Percentiles rank a stretch among this genome's conserved stretches.
These are phyloP conservation scores for Drosophila paranaensis DNA, from an alignment of 2,888 invertebrate species.

Conservation along the genomic window DNA sequence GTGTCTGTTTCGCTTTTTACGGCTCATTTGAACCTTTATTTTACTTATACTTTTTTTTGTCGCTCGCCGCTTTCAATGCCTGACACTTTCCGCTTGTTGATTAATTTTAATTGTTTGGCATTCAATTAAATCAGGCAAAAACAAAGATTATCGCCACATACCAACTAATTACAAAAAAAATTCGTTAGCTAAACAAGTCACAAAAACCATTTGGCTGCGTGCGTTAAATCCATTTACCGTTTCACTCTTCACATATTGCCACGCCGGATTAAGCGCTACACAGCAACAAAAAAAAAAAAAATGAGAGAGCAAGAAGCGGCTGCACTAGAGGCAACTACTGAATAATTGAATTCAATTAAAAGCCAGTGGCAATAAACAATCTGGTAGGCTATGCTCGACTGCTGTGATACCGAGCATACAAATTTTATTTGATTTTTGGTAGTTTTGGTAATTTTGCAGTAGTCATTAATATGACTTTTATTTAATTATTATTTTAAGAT, in stretches of 20 bases:
- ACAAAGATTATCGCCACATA: constrained; percentile 44
- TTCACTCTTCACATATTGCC: constrained; percentile 4
- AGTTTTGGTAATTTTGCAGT: no score
- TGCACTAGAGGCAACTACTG: constrained; percentile 36
- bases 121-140: constrained; percentile 44
- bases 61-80: constrained; percentile 29
- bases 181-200: constrained; percentile 32
- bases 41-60: neutral
- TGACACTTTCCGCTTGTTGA: constrained; percentile 33
- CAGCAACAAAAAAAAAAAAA: constrained; percentile 4
- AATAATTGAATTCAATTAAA: constrained; percentile 73
- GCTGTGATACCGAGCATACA: neutral
- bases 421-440: no score
- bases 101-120: constrained; percentile 48
- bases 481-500: no score
- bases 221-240: constrained; percentile 7
- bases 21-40: constrained; percentile 61
- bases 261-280: constrained; percentile 15
- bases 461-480: no score
- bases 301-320: neutral
- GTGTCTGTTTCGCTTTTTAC: constrained; percentile 38
- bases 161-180: constrained; percentile 29
- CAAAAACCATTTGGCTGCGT: constrained; percentile 12
- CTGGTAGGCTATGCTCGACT: neutral
- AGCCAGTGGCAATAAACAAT: constrained; percentile 18